Conservation (phyloP, 2,888 invertebrate genomes). For the Phymatocera aterrima region DNA sequence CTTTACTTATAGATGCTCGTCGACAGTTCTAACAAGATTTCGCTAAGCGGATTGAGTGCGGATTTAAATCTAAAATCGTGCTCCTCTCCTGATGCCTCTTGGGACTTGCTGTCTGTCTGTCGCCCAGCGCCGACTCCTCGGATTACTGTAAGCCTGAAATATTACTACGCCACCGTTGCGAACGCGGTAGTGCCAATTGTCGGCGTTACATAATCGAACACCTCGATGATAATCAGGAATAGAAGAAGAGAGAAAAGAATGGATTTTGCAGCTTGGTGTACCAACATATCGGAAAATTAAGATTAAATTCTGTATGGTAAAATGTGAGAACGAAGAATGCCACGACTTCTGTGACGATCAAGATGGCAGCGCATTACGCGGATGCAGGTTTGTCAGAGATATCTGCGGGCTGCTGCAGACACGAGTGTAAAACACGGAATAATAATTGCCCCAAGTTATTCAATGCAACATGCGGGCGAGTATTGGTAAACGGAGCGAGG, state of each 20-base stretch:
- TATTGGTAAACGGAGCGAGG: constrained; percentile 32
- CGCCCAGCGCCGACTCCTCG: constrained; percentile 25
- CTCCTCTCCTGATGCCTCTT: constrained; percentile 36
- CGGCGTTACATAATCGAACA: constrained; percentile 1
- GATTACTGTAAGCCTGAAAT: constrained; percentile 43
- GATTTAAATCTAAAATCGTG: constrained; percentile 53
- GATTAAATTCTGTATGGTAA: constrained; percentile 15
- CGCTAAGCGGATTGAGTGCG: constrained; percentile 63
- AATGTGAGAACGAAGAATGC: not conserved
- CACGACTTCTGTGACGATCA: not conserved
- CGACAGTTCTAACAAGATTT: constrained; percentile 62
- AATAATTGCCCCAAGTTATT: constrained; percentile 36
- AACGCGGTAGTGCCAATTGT: not conserved
- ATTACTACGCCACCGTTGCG: constrained; percentile 25
- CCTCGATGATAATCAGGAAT: not conserved
- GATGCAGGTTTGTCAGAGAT: not conserved
- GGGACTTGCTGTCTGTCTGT: constrained; percentile 39
- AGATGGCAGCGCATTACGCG: not conserved
- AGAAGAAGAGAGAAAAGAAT: not conserved
- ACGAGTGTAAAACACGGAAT: constrained; percentile 39
- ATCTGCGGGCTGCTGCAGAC: not conserved
- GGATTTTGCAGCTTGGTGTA: not conserved
- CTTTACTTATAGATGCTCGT: constrained; percentile 45
- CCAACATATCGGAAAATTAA: not conserved
- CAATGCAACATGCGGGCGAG: constrained; percentile 16